Conservation (phyloP, 2,113 vertebrate species). For the Artemisiospiza belli region DNA sequence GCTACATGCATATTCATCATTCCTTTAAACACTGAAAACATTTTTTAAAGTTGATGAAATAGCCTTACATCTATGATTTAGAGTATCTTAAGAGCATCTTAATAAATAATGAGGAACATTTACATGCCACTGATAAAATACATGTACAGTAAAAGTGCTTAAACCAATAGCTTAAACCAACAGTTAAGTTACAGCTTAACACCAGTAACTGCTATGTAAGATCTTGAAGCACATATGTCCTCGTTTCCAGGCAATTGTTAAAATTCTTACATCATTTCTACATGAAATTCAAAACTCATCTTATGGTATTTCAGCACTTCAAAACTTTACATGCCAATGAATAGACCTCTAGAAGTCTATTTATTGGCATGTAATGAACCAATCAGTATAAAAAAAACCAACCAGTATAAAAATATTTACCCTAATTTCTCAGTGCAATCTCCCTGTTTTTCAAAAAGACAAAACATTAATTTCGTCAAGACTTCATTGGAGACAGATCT, state of each 20-base stretch:
- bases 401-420: not conserved
- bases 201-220: not conserved
- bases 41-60: not conserved
- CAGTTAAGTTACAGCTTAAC: too few relatives aligned
- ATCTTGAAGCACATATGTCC: not conserved
- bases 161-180: too few relatives aligned
- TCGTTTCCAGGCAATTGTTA: not conserved
- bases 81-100: not conserved
- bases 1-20: not conserved
- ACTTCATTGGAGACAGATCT: not conserved
- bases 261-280: not conserved
- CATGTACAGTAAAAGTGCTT: not conserved
- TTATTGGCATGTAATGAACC: too few relatives aligned
- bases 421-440: not conserved
- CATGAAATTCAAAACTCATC: not conserved
- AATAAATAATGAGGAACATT: not conserved
- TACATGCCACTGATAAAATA: not conserved
- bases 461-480: not conserved
- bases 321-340: not conserved
- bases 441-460: not conserved
- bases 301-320: not conserved
- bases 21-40: not conserved
- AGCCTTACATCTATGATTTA: not conserved
- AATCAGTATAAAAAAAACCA: too few relatives aligned
- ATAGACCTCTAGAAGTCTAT: not conserved